Conservation (phyloP, 2,888 invertebrate genomes). For the Cataglyphis rosenhaueri region DNA sequence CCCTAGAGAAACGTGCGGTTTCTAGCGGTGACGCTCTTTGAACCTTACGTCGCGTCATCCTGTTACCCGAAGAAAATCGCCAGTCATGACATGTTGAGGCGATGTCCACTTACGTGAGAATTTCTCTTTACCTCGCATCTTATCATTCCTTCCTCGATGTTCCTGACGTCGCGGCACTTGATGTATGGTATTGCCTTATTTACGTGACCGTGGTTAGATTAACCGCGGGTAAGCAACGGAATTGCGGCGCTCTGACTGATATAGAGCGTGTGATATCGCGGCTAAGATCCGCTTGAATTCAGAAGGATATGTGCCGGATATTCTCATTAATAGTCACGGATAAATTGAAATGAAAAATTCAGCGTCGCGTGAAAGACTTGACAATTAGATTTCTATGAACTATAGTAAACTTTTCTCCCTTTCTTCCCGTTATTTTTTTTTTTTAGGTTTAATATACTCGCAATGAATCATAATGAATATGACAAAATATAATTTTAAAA, state of each 20-base stretch:
- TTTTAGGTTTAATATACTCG: background rate
- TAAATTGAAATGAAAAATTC: background rate
- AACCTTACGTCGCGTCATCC: background rate
- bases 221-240: background rate
- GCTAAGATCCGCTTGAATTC: background rate
- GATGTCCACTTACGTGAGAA: conserved; percentile 46
- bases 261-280: background rate
- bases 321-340: background rate
- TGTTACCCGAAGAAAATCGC: conserved; percentile 37
- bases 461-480: background rate
- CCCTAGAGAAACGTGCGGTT: conserved; percentile 10
- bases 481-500: background rate
- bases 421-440: background rate
- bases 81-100: conserved; percentile 36
- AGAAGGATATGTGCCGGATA: background rate
- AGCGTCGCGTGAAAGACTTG: background rate
- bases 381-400: background rate
- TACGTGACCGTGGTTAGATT: conserved; percentile 15
- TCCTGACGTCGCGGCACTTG: background rate
- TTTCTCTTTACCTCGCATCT: conserved; percentile 37
- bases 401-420: background rate
- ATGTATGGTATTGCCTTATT: conserved; percentile 10
- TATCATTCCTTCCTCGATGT: conserved; percentile 24
- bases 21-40: conserved; percentile 32
- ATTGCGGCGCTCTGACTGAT: background rate